Evolutionary conservation across 2,797 vertebrate genomes (phyloP), one percentile per base, ranked within the genome.

Genomic region (Melanogrammus aeglefinus): DNA sequence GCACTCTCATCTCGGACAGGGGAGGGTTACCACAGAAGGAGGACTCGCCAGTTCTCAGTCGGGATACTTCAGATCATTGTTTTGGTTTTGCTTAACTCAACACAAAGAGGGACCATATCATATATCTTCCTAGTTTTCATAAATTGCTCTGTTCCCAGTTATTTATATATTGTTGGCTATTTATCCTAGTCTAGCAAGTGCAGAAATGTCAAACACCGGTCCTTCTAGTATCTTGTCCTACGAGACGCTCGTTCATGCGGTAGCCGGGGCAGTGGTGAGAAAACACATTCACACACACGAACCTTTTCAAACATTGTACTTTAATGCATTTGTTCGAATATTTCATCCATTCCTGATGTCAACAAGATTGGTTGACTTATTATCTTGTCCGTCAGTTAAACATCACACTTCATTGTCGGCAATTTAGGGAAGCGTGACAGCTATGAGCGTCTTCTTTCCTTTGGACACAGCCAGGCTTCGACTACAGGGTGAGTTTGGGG

Each of bases 401-500:
- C 44, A 73, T 47, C 21, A 4, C 5, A 4, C 6, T 73, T 44
- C 1, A 0, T 86, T 83, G 79, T 73, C 2, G 84, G 79, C 39
- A 69, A 69, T 4, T 0, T 44, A 95, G 95, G 95, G 95, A 9
- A 95, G 95, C 72, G 90, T 89, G 84, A 94, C 93, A 8, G 95
- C 95, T 0, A 95, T 95, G 94, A 93, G 80, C 0, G 92, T 95
- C 76, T 95, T 96, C 86, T 96, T 94, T 47, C 95, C 95, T 72
- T 36, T 96, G 92, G 95, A 96, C 79, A 95, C 95, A 16, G 95
- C 95, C 29, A 94, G 95, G 83, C 94, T 94, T 87, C 90, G 95
- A 84, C 87, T 96, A 57, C 95, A 96, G 90, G 94, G 95, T 95
- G 85, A 94, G 94, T 77, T 77, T 63, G 7, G 2, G 69, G 51